Evolutionary conservation across 2,888 invertebrate genomes (phyloP).

Genomic region (Microchrysa polita): DNA sequence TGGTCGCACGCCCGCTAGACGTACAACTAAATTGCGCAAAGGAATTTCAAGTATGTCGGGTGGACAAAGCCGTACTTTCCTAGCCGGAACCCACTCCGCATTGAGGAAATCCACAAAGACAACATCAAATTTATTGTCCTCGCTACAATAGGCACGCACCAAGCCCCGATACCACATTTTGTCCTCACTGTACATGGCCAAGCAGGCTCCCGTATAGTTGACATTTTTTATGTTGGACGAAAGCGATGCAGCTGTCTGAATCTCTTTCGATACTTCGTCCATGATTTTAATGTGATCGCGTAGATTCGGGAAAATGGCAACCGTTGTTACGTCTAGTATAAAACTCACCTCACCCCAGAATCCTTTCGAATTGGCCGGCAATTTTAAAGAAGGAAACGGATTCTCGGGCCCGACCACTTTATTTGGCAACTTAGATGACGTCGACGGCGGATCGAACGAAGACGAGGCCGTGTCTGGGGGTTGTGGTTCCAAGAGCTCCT

Average conservation of each 20-base stretch:
- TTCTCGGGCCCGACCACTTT: not conserved
- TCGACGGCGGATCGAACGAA: slow-evolving; percentile 58
- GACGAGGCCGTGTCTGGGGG: slow-evolving; percentile 56
- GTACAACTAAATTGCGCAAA: slow-evolving; percentile 66
- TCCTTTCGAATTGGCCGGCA: slow-evolving; percentile 55
- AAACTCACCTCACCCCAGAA: slow-evolving; percentile 58
- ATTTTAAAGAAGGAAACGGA: slow-evolving; percentile 48
- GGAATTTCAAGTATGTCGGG: slow-evolving; percentile 67
- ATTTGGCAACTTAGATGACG: slow-evolving; percentile 50
- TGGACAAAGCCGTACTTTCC: slow-evolving; percentile 66
- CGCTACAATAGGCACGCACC: slow-evolving; percentile 67
- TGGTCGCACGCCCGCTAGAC: slow-evolving; percentile 63
- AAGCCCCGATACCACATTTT: slow-evolving; percentile 77
- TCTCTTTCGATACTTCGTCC: slow-evolving; percentile 65
- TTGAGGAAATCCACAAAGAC: slow-evolving; percentile 82
- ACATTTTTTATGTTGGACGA: slow-evolving; percentile 10
- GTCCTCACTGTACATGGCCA: slow-evolving; percentile 71
- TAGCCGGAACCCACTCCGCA: slow-evolving; percentile 66
- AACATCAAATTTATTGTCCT: slow-evolving; percentile 67
- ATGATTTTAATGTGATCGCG: slow-evolving; percentile 65
- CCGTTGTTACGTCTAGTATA: slow-evolving; percentile 55
- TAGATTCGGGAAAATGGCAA: slow-evolving; percentile 58
- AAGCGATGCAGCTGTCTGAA: slow-evolving; percentile 64
- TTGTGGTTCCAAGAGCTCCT: not conserved
- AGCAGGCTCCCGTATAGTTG: slow-evolving; percentile 66